These are phyloP conservation scores for Sarcophilus harrisii DNA, from an alignment of 2,797 vertebrate species.

Conservation along the genomic window DNA sequence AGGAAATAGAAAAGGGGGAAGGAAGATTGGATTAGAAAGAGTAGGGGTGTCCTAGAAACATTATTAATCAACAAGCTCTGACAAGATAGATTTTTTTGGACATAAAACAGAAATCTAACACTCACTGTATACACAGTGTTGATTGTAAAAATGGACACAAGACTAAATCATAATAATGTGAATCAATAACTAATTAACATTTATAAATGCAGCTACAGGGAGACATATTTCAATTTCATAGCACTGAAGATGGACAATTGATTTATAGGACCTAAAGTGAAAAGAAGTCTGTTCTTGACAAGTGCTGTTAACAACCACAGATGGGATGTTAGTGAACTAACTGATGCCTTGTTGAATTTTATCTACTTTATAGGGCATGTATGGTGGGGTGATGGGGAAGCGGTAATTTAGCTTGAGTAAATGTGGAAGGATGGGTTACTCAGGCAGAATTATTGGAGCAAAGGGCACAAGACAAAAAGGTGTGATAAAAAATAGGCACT, in stretches of 20 bases:
- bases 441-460: neutral
- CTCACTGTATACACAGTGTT: slow-evolving; percentile 53
- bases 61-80: slow-evolving; percentile 56
- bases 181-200: slow-evolving; percentile 75
- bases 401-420: neutral
- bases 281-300: neutral
- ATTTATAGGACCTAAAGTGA: slow-evolving; percentile 55
- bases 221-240: slow-evolving; percentile 68
- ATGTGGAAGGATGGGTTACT: neutral
- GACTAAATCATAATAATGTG: slow-evolving; percentile 66
- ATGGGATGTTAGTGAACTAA: neutral
- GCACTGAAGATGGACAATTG: slow-evolving; percentile 26
- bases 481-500: neutral
- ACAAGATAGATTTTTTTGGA: slow-evolving; percentile 49
- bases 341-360: neutral
- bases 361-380: neutral
- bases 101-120: slow-evolving; percentile 65
- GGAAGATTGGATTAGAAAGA: slow-evolving; percentile 36
- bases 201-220: slow-evolving; percentile 67
- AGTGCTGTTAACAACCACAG: neutral
- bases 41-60: slow-evolving; percentile 24
- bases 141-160: slow-evolving; percentile 65
- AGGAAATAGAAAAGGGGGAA: slow-evolving; percentile 49
- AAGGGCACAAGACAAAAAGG: neutral
- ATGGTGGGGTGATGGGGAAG: neutral